Percentiles rank a stretch among this genome's conserved stretches.
These are phyloP conservation scores for Cephonodes hylas DNA, from an alignment of 2,888 invertebrate species.

Conservation along the genomic window DNA sequence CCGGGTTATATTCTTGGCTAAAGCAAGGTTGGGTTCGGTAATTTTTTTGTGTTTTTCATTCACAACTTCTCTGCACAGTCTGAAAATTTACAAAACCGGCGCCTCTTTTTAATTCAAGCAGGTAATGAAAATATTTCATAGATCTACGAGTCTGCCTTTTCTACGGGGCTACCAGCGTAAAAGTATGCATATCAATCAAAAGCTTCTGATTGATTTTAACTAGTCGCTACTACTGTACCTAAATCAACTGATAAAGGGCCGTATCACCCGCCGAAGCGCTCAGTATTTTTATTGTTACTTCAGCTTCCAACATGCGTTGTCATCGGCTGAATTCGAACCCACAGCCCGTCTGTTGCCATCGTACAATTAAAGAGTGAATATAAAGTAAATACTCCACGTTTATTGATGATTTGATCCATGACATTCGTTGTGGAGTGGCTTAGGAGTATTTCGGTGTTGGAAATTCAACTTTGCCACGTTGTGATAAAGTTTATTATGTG, in stretches of 20 bases:
- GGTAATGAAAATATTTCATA: too few relatives aligned
- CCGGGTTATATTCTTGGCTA: too few relatives aligned
- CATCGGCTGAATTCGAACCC: constrained; percentile 63
- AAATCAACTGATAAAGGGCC: neutral
- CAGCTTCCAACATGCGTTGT: constrained; percentile 62
- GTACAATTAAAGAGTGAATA: constrained; percentile 73
- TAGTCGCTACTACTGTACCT: neutral
- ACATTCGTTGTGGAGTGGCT: constrained; percentile 53
- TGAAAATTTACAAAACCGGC: too few relatives aligned
- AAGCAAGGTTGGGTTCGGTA: too few relatives aligned
- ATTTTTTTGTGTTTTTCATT: too few relatives aligned
- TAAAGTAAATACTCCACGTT: constrained; percentile 75
- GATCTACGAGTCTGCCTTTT: too few relatives aligned
- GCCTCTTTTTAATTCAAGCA: too few relatives aligned
- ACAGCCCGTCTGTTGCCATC: constrained; percentile 52
- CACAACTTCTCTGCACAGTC: too few relatives aligned
- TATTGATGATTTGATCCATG: constrained; percentile 72
- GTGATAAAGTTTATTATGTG: constrained; percentile 28
- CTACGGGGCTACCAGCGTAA: too few relatives aligned
- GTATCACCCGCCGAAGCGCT: constrained; percentile 9
- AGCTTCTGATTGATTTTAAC: neutral
- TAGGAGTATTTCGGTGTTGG: constrained; percentile 17
- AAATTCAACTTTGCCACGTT: constrained; percentile 19
- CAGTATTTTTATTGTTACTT: constrained; percentile 50
- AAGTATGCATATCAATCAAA: too few relatives aligned